Conservation (phyloP, 2,888 invertebrate species). For the Folsomia candida region DNA sequence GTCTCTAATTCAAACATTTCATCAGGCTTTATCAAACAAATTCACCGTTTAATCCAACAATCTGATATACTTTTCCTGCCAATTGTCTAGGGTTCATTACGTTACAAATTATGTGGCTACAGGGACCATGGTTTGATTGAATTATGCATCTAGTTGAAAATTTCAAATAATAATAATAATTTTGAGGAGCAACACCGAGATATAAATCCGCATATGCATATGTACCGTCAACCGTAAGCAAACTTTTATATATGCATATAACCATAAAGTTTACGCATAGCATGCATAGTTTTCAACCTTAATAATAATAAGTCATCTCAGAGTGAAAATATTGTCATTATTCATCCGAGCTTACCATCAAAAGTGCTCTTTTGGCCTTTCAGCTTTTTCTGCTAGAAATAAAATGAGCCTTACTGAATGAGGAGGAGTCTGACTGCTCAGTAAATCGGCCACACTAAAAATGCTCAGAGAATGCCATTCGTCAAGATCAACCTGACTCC, state of each 20-base stretch:
- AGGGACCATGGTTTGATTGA: too few species aligned
- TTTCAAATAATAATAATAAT: too few species aligned
- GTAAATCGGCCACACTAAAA: slow-evolving; percentile 25
- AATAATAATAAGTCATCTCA: background rate
- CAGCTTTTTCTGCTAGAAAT: background rate
- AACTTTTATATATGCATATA: too few species aligned
- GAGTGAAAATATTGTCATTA: slow-evolving; percentile 20
- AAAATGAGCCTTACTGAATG: background rate
- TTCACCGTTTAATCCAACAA: background rate
- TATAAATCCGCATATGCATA: too few species aligned
- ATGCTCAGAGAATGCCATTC: slow-evolving; percentile 48
- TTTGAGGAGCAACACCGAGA: too few species aligned
- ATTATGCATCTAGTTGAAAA: background rate
- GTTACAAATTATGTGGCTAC: too few species aligned
- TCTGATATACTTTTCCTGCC: background rate
- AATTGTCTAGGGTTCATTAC: too few species aligned
- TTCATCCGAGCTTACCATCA: slow-evolving; percentile 7
- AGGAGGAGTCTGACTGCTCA: background rate
- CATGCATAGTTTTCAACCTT: too few species aligned
- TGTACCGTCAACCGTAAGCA: too few species aligned
- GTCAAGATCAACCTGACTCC: slow-evolving; percentile 46
- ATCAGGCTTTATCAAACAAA: background rate
- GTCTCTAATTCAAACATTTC: background rate
- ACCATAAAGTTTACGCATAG: too few species aligned
- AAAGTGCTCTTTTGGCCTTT: background rate